Base-by-base conservation (phyloP, 2,888 invertebrate genomes). In the Schizotus pectinicornis region DNA sequence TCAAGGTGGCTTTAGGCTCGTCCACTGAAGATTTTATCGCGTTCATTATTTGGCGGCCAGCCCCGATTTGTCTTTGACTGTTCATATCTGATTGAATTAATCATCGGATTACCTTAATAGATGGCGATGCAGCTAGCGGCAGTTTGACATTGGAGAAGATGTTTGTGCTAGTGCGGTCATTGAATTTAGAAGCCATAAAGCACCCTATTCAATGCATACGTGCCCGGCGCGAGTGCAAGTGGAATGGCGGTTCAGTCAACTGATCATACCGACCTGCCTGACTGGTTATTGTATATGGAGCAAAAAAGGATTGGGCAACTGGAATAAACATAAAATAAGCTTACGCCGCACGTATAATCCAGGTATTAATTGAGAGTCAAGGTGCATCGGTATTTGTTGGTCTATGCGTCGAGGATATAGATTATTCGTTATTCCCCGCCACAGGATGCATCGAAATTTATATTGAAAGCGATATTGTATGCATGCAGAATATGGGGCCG, bases 361-460 rank as follows among this genome's bases (percentile, higher is more conserved):
- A 64, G 62, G 68, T 68, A 69, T 69, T 70, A 70, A 72, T 72
- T 72, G 69, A 70, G 71, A 77, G 74, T 75, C 75, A 69, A 71
- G 70, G 70, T 71, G 76, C 77, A 74, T 77, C 72, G 73, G 75
- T 69, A 74, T 76, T 74, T 70, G 73, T 70, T 72, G 73, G 68
- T 69, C 73, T 72, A 71, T 72, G 74, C 73, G 73, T 71, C 67
- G 67, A 67, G 74, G 74, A 74, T 76, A 74, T 75, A 74, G 74
- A 76, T 74, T 75, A 74, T 71, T 72, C 74, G 72, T 75, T 71
- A 72, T 74, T 67, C 67, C 61, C 64, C 61, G 64, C 68, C 66
- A 65, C 67, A 70, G 70, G 67, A 69, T 69, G 71, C 70, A 64
- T 67, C 69, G 68, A 72, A 73, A 72, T 68, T 67, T 65, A 68